Evolutionary conservation across 2,797 vertebrate genomes (phyloP).

Genomic region (Lagocephalus sceleratus): DNA sequence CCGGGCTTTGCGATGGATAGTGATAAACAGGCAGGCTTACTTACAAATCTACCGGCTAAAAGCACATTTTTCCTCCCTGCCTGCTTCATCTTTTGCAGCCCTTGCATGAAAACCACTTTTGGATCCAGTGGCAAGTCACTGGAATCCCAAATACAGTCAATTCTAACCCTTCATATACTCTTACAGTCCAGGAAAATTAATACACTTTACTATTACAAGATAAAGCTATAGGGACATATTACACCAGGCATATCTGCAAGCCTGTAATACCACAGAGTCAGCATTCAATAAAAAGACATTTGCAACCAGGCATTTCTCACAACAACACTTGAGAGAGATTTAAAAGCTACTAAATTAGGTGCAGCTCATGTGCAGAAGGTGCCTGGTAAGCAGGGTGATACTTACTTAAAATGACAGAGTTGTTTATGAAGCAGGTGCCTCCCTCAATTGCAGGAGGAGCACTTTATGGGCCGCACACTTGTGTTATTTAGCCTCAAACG

Average conservation of each 20-base stretch:
- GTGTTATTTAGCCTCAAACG: slow-evolving; percentile 78
- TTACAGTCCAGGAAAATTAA: slow-evolving; percentile 78
- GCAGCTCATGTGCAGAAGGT: slow-evolving; percentile 78
- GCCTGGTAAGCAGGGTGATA: slow-evolving; percentile 81
- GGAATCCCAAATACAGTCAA: slow-evolving; percentile 83
- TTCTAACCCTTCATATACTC: slow-evolving; percentile 74
- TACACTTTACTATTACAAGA: slow-evolving; percentile 85
- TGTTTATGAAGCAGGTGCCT: slow-evolving; percentile 75
- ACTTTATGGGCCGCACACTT: slow-evolving; percentile 75
- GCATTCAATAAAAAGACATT: slow-evolving; percentile 86
- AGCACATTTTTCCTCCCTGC: slow-evolving; percentile 39
- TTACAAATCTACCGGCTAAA: slow-evolving; percentile 72
- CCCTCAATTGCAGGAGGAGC: slow-evolving; percentile 58
- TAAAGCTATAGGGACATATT: slow-evolving; percentile 83
- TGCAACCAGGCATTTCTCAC: slow-evolving; percentile 84
- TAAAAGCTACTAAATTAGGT: slow-evolving; percentile 87
- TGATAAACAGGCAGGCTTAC: slow-evolving; percentile 74
- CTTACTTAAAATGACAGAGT: slow-evolving; percentile 85
- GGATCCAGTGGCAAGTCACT: slow-evolving; percentile 67
- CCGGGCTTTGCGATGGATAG: slow-evolving; percentile 66
- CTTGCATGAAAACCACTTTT: slow-evolving; percentile 74
- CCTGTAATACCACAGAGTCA: slow-evolving; percentile 84
- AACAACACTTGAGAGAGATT: slow-evolving; percentile 82
- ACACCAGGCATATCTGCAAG: slow-evolving; percentile 81
- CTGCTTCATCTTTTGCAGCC: slow-evolving; percentile 63